These are phyloP conservation scores for Acrocephalus scirpaceus DNA, from an alignment of 2,797 vertebrate species.

Conservation along the genomic window DNA sequence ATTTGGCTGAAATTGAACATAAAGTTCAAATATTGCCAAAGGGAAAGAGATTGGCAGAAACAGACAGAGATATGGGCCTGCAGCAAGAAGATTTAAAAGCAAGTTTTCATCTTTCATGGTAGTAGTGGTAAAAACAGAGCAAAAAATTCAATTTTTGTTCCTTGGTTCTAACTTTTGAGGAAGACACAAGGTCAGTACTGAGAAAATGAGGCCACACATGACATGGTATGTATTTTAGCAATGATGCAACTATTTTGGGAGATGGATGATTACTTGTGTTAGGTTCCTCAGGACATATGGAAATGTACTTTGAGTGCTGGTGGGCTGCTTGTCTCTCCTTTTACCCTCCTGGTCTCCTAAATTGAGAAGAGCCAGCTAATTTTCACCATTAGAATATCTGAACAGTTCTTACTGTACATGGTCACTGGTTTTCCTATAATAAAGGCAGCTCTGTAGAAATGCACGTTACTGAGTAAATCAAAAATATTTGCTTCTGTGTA, in stretches of 20 bases:
- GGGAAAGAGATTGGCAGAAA: background rate
- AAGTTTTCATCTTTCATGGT: background rate
- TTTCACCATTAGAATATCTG: background rate
- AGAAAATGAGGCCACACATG: background rate
- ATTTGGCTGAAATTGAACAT: constrained; percentile 22
- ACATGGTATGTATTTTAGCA: background rate
- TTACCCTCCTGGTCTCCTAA: background rate
- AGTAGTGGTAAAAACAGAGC: background rate
- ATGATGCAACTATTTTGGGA: background rate
- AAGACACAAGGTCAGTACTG: background rate
- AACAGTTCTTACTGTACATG: background rate
- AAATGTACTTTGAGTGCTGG: background rate
- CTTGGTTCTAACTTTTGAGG: background rate
- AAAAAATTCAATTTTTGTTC: background rate
- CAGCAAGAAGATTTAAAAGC: background rate
- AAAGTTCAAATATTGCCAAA: constrained; percentile 35
- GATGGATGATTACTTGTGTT: background rate
- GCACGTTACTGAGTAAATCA: background rate
- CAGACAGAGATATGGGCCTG: background rate
- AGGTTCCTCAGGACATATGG: background rate
- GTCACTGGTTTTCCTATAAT: background rate
- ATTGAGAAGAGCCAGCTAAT: background rate
- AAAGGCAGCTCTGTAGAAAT: background rate
- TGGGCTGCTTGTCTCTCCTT: background rate
- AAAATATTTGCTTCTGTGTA: background rate